A percentile compares a stretch with the other conserved stretches of the same genome.
These are phyloP conservation scores for Ophioderma brevispina DNA, from an alignment of 35 echinoderm and acorn worm species.

Conservation along the genomic window DNA sequence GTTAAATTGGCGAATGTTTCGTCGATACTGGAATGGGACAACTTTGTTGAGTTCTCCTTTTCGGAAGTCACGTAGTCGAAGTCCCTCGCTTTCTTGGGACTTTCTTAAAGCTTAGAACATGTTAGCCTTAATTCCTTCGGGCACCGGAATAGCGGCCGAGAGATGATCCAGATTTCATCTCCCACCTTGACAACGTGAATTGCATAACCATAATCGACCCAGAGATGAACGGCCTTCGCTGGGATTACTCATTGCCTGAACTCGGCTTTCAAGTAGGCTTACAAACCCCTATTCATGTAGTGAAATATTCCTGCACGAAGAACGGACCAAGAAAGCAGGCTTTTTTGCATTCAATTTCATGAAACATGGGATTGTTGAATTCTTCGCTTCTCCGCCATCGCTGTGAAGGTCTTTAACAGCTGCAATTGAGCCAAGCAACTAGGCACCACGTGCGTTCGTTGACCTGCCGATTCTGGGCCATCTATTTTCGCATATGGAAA, in stretches of 20 bases:
- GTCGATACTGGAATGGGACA: constrained; percentile 7
- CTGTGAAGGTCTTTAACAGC: no score
- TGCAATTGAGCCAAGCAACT: no score
- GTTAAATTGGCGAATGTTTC: constrained; percentile 16
- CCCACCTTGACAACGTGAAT: no score
- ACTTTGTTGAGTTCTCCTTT: constrained; percentile 17
- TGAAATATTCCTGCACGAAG: constrained; percentile 11
- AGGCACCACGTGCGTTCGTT: not conserved
- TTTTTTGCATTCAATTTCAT: not conserved
- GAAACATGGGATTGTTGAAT: not conserved
- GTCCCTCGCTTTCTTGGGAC: constrained; percentile 9
- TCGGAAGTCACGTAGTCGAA: constrained; percentile 35
- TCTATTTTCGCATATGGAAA: not conserved
- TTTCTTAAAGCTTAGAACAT: not conserved
- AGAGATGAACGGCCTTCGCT: no score
- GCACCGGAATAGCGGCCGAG: no score
- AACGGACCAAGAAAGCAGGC: not conserved
- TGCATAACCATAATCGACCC: no score
- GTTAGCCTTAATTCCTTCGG: not conserved
- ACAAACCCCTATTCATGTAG: constrained; percentile 10
- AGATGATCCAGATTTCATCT: no score
- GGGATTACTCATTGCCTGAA: not conserved
- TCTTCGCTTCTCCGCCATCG: no score
- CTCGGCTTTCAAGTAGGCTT: constrained; percentile 6
- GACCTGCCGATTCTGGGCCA: not conserved